These are phyloP conservation scores for Xiphorhynchus erythropygius DNA, from an alignment of 2,797 vertebrate genomes.

Conservation along the genomic window DNA sequence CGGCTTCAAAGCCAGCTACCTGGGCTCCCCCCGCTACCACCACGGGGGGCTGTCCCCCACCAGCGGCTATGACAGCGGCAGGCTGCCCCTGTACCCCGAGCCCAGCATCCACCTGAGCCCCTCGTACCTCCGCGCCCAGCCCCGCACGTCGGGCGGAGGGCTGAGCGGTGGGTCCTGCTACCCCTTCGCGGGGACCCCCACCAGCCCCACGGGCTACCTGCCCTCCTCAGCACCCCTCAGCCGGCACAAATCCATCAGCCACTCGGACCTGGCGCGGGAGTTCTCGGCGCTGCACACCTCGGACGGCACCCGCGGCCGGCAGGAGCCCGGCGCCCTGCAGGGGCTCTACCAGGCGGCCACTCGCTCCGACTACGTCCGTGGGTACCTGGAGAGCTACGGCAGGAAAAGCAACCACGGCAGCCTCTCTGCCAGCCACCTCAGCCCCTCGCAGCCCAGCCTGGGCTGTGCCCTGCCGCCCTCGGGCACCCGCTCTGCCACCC, in stretches of 20 bases:
- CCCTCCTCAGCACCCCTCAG: conserved; percentile 71
- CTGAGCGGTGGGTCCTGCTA: conserved; percentile 83
- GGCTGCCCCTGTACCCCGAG: conserved; percentile 82
- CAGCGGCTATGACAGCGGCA: conserved; percentile 73
- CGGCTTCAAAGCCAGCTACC: conserved; percentile 84
- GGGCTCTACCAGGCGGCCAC: conserved; percentile 77
- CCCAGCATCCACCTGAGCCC: conserved; percentile 82
- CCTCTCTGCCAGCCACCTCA: conserved; percentile 65
- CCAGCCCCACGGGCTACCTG: conserved; percentile 82
- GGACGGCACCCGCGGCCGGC: conserved; percentile 70
- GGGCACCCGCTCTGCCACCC: conserved; percentile 53
- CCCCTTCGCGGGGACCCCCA: conserved; percentile 61
- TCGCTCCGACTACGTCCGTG: conserved; percentile 74
- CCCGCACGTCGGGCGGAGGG: conserved; percentile 71
- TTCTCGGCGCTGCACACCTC: conserved; percentile 83
- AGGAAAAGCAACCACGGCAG: conserved; percentile 59
- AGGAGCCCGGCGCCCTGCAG: conserved; percentile 79
- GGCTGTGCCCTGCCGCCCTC: conserved; percentile 65
- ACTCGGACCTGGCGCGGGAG: conserved; percentile 90
- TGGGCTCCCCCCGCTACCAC: conserved; percentile 71
- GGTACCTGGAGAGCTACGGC: conserved; percentile 79
- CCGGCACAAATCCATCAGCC: conserved; percentile 89
- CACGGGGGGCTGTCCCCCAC: conserved; percentile 76
- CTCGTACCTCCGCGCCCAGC: conserved; percentile 77
- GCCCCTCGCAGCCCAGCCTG: conserved; percentile 80